Evolutionary conservation across 53 echinoderm and acorn worm genomes (phyloP), one percentile per base, ranked within the genome.

Genomic region (Stichopus horrens): DNA sequence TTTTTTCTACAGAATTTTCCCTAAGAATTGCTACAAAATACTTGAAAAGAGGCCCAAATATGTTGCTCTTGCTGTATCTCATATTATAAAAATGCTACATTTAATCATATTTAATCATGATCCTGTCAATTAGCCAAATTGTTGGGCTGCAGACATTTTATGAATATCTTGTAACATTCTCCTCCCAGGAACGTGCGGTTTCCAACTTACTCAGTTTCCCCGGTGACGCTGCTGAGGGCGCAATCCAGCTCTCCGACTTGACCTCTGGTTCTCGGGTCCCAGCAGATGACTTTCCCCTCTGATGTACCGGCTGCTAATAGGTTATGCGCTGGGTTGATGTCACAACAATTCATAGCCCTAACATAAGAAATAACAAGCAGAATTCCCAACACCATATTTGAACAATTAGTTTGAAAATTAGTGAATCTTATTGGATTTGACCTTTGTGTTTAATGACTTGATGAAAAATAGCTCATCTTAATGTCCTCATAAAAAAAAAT

Each of bases 161-260:
- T 1, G 3, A 67, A 67, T 11, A 1, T 11, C 13, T n/a, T 67
- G 3, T 3, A 67, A 11, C 68, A 11, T 67, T 67, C 13, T 14
- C 3, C 13, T 67, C 37, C 37, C 0, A n/a, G 3, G 3, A 11
- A 67, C n/a, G 68, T 37, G 37, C 37, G 2, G 37, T 37, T 9
- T 19, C 21, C 55, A 52, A 92, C 98, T 93, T 58, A 98, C 98
- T 96, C 89, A 82, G 94, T 96, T 53, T 93, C 78, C 23, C 90
- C 74, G 74, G 93, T 98, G 60, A 98, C 83, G 55, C 98, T 98
- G 57, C 95, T 98, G 54, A 98, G 86, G 77, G 98, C 98, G 83
- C 98, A 98, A 80, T 98, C 98, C 85, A 98, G 90, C 9, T 94
- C 92, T 59, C 95, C 95, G 13, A 93, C 98, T 86, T 89, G 91